Evolutionary conservation across 2,113 vertebrate genomes (phyloP).

Genomic region (Myiozetetes cayanensis): DNA sequence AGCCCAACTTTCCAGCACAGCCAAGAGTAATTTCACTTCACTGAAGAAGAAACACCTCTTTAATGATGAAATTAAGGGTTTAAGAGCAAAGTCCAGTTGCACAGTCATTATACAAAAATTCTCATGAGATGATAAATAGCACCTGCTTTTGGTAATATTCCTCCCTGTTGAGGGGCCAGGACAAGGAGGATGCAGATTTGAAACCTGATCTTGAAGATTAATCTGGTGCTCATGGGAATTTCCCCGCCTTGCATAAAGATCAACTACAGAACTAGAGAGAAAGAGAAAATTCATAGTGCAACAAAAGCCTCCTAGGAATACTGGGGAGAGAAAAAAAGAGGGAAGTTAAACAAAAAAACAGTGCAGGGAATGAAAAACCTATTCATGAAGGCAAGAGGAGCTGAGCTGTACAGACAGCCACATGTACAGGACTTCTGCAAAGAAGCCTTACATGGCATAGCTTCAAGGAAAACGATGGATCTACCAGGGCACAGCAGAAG

Average conservation of each 20-base stretch:
- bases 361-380: not conserved
- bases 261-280: not conserved
- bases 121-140: not conserved
- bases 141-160: not conserved
- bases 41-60: conserved; percentile 32
- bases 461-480: not conserved
- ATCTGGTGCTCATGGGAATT: not conserved
- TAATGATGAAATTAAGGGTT: conserved; percentile 46
- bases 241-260: not conserved
- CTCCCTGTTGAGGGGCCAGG: not conserved
- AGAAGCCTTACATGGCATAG: not conserved
- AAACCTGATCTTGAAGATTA: not conserved
- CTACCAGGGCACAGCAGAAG: not conserved
- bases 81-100: not conserved
- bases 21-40: conserved; percentile 51
- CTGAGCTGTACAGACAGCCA: not conserved
- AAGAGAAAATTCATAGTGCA: not conserved
- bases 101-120: not conserved
- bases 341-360: not conserved
- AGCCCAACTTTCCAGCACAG: conserved; percentile 37
- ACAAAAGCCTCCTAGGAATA: not conserved
- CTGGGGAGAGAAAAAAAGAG: not conserved
- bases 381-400: not conserved
- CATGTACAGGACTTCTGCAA: not conserved
- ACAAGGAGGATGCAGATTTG: not conserved